phyloP scores from a whole-genome alignment of 1,140 invertebrate species.

The Aphis gossypii region DNA sequence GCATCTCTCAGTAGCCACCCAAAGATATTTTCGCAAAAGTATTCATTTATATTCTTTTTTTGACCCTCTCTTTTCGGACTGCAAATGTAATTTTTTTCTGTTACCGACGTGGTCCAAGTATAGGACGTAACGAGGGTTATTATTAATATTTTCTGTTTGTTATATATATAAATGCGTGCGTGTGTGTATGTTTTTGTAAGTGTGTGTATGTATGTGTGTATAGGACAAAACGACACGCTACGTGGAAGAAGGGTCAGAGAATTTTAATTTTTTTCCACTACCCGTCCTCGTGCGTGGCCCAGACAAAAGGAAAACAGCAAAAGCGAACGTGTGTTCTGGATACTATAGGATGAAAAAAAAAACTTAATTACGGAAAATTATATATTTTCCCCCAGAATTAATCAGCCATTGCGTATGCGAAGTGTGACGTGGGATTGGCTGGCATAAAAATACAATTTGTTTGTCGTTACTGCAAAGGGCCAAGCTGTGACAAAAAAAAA shows the following conservation, averaged over 20 bases:
- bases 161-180: background rate
- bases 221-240: slow-evolving; percentile 31
- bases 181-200: background rate
- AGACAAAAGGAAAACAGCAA: slow-evolving; percentile 45
- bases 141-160: slow-evolving; percentile 49
- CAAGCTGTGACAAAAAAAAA: slow-evolving; percentile 48
- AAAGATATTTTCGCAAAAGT: slow-evolving; percentile 46
- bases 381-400: slow-evolving; percentile 48
- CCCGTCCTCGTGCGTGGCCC: background rate
- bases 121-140: slow-evolving; percentile 36
- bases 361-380: slow-evolving; percentile 56
- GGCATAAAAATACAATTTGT: slow-evolving; percentile 47
- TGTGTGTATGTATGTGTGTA: background rate
- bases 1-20: slow-evolving; percentile 37
- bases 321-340: slow-evolving; percentile 40
- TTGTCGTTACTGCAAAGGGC: slow-evolving; percentile 38
- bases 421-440: slow-evolving; percentile 42
- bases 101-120: slow-evolving; percentile 31
- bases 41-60: slow-evolving; percentile 55
- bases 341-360: slow-evolving; percentile 35
- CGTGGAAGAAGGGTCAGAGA: slow-evolving; percentile 52
- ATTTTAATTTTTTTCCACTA: slow-evolving; percentile 34
- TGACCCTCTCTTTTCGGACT: slow-evolving; percentile 45
- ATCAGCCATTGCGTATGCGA: slow-evolving; percentile 55
- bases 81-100: slow-evolving; percentile 48